Evolutionary conservation across 2,888 invertebrate species (phyloP), one percentile per base, ranked within the genome.

Genomic region (Idaea dimidiata): DNA sequence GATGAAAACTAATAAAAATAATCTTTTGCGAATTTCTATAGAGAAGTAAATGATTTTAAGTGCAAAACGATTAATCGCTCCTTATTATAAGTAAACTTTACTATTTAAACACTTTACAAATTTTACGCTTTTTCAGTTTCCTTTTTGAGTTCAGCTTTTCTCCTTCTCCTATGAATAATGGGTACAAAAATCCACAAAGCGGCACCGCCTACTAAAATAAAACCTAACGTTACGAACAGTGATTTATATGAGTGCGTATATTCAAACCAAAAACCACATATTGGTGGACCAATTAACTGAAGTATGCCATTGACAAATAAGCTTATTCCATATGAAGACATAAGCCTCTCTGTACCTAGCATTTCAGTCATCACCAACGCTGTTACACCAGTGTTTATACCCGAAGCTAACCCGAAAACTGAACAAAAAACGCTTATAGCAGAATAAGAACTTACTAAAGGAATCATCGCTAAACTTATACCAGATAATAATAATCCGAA

Each of bases 341-440:
- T 96, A 0, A 97, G 84, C n/a, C 96, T 93, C 71, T 97, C 97
- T 0, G 96, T 95, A 0, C 97, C 97, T 6, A 97, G 80, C 95
- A 97, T 95, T 78, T 97, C 97, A 0, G 97, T 96, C 96, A 97
- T 97, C 4, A 97, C 96, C 54, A 97, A 95, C 0, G 97, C 97
- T 0, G 97, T 97, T 16, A 97, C 95, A 4, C 97, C 97, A 0
- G 97, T 96, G 81, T 97, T 97, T 1, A 96, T 94, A 10, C 97
- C 97, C 0, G 97, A 97, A 2, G 97, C 96, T 16, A 97, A 86
- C 1, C 97, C 97, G 77, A 97, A 97, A 0, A 96, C 78, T 0
- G 95, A 94, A 82, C 97, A 97, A 78, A 95, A 95, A 32, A 93
- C 89, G 59, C 95, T 94, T 0, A 97, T 93, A 59, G 93, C 90